Base-by-base conservation (phyloP, 92 coral and sea anemone species). In the Galaxea fascicularis region DNA sequence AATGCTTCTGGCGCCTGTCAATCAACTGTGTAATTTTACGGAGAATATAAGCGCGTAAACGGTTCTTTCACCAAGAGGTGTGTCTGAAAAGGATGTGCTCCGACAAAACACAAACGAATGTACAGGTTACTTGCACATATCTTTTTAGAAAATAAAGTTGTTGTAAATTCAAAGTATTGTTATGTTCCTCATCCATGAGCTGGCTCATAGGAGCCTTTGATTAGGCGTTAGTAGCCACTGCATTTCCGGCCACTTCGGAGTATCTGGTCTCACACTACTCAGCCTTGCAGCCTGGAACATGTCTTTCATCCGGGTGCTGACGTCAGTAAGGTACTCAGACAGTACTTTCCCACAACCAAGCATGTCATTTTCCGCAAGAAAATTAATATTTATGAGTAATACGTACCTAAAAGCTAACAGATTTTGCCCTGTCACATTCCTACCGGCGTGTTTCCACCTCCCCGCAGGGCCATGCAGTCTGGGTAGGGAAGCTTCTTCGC, bases 381-480 rank as follows among this genome's bases (percentile, higher is more conserved):
- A 24, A 73, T 51, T 62, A 7, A 62, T 62, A 21, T 21, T 62
- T 20, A 62, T 24, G 31, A 62, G 67, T 21, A 62, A 62, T 21
- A n/a, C 67, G n/a, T 62, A 73, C 77, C 59, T 45, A 71, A 71
- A 71, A 46, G 41, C 76, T 71, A 71, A 45, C 41, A 47, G 76
- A 45, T n/a, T 71, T 46, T 15, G 14, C 73, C 73, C 52, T 10
- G 7, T 68, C 73, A 68, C 73, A 31, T 24, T 28, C 52, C 73
- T 0, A 0, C 73, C 73, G 21, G 52, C 73, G 31, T 31, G 52
- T 39, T 68, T 6, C 59, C 52, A 15, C 53, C 73, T 68, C 73
- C 53, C 73, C 53, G 51, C 73, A 0, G 24, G 51, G 2, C 25
- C 0, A 1, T 56, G 20, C 57, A 45, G 58, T 31, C 75, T 70